Evolutionary conservation across 2,113 vertebrate genomes (phyloP), one percentile per base, ranked within the genome.

Genomic region (Sprattus sprattus): DNA sequence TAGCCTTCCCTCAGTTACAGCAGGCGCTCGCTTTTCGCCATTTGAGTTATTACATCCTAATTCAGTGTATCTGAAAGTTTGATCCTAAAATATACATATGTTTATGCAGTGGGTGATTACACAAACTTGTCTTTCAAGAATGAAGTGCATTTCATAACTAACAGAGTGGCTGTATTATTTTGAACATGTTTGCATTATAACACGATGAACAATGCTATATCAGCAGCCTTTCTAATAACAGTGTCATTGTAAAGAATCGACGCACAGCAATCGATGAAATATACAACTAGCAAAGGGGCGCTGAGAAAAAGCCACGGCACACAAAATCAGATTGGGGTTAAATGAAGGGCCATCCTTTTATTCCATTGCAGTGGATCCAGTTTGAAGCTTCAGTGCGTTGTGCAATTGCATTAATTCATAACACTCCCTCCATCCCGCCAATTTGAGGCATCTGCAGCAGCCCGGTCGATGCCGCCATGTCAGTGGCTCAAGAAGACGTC

Each of bases 291-390:
- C 71, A 67, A 0, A 67, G 9, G 7, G 64, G n/a, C 64, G 28
- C 8, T 0, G 64, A 67, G 64, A 28, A 32, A 32, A 78, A 78
- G 32, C 2, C 82, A 57, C 54, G 11, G 20, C 45, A 82, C 45
- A 39, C 49, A 67, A 60, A 81, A 87, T 87, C 83, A 67, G 64
- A 84, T 85, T 87, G 82, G 82, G 84, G 84, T 57, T 44, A 85
- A 84, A 88, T 80, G 81, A 80, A 82, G 46, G 87, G 84, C 44
- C 78, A 57, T 81, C 82, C 50, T 87, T 87, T 84, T 78, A 82
- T 82, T 84, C 49, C 81, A 85, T 54, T 83, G 64, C 85, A 83
- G 75, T 81, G 75, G 60, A 82, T 78, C 50, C 81, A 81, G 50
- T 82, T 82, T 50, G 54, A 88, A 52, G 67, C 45, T 20, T 87